These are phyloP conservation scores for Poeciliopsis turneri DNA, from an alignment of 2,797 vertebrate genomes.

Conservation along the genomic window DNA sequence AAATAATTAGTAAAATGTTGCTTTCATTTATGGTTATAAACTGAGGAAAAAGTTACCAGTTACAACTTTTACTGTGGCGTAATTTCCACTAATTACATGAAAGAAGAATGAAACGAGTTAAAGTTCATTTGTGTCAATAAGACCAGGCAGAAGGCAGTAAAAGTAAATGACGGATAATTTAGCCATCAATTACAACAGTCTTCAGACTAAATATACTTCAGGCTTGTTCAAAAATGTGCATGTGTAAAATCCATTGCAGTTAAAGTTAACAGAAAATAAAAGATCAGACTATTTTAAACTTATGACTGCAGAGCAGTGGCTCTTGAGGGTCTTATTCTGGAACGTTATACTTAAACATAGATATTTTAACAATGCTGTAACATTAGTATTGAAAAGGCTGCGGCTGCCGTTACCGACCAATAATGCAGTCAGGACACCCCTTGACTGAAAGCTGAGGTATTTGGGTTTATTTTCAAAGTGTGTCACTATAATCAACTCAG, in stretches of 20 bases:
- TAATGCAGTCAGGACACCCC: constrained; percentile 29
- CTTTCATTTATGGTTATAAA: too few relatives aligned
- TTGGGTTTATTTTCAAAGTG: constrained; percentile 44
- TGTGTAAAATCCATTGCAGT: background rate
- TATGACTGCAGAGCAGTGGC: background rate
- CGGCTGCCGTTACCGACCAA: constrained; percentile 48
- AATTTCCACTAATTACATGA: background rate
- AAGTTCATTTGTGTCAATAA: background rate
- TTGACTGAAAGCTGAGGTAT: constrained; percentile 41
- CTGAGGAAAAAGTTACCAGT: background rate
- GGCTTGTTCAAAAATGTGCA: too few relatives aligned
- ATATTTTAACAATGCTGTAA: background rate
- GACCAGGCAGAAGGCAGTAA: background rate
- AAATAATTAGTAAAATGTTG: background rate
- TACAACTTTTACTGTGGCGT: background rate
- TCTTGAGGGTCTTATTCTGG: background rate
- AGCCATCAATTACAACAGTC: background rate
- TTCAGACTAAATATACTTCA: background rate
- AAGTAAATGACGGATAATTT: background rate
- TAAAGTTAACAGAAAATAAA: too few relatives aligned
- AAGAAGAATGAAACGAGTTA: background rate
- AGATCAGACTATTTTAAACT: background rate
- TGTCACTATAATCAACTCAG: constrained; percentile 56
- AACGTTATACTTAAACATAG: background rate
- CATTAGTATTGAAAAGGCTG: background rate